Evolutionary conservation across 2,888 invertebrate species (phyloP).

Genomic region (Aphidoletes aphidimyza): DNA sequence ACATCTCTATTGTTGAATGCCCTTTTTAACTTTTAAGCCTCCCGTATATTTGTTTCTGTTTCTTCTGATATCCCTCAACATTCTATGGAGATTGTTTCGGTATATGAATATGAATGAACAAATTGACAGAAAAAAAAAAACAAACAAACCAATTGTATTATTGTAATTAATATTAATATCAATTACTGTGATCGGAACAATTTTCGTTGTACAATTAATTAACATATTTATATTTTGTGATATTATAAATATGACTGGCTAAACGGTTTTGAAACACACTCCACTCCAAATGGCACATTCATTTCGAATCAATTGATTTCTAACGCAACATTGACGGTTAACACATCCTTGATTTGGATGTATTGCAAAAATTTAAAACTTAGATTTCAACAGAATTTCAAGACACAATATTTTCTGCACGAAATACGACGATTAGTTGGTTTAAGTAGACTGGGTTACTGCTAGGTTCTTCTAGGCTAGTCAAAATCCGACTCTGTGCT

Average conservation of each 20-base stretch:
- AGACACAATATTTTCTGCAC: no score
- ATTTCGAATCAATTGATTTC: no score
- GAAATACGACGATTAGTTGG: no score
- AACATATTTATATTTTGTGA: slow-evolving; percentile 28
- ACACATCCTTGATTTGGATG: no score
- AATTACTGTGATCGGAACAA: slow-evolving; percentile 36
- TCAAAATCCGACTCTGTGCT: no score
- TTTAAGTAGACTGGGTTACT: no score
- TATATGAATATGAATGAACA: slow-evolving; percentile 34
- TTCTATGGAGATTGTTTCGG: slow-evolving; percentile 7
- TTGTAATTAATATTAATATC: slow-evolving; percentile 44
- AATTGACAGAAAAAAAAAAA: not conserved
- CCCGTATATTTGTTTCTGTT: not conserved
- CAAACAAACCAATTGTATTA: slow-evolving; percentile 19
- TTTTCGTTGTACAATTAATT: slow-evolving; percentile 8
- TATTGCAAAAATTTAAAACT: no score
- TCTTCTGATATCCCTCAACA: not conserved
- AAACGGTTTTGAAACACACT: not conserved
- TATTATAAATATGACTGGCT: not conserved
- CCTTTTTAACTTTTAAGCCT: slow-evolving; percentile 15
- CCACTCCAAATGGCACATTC: no score
- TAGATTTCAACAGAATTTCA: no score
- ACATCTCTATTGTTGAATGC: slow-evolving; percentile 31
- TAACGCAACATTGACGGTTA: no score
- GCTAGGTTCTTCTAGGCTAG: no score